Evolutionary conservation across 2,888 invertebrate species (phyloP).

Genomic region (Limenitis camilla): DNA sequence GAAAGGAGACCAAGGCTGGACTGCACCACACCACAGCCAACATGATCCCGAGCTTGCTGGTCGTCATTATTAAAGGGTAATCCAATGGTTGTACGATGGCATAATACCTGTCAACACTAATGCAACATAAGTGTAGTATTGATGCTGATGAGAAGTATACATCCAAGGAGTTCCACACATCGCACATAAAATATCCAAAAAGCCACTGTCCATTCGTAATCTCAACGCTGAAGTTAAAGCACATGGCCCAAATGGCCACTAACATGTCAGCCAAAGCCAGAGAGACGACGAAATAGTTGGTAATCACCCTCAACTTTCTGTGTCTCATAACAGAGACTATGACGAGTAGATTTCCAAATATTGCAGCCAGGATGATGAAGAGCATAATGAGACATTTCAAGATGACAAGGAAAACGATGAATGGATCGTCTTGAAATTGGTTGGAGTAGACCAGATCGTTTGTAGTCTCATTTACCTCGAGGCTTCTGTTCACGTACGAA

Average conservation of each 20-base stretch:
- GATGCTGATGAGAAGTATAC: conserved; percentile 96
- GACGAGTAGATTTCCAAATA: conserved; percentile 92
- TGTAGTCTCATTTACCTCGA: conserved; percentile 51
- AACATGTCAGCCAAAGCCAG: conserved; percentile 95
- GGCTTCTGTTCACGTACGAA: conserved; percentile 46
- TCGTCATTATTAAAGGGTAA: conserved; percentile 95
- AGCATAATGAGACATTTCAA: conserved; percentile 88
- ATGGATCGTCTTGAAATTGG: conserved; percentile 56
- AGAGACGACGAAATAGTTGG: conserved; percentile 97
- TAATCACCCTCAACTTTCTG: conserved; percentile 83
- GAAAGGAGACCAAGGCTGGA: conserved; percentile 92
- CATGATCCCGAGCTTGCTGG: conserved; percentile 85
- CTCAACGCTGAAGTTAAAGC: conserved; percentile 93
- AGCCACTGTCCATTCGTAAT: conserved; percentile 89
- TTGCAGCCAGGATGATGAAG: conserved; percentile 89
- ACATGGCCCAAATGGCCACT: conserved; percentile 95
- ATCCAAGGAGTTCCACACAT: conserved; percentile 96
- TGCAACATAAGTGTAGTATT: conserved; percentile 94
- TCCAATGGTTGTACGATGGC: conserved; percentile 95
- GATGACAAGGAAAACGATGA: conserved; percentile 76
- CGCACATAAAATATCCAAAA: conserved; percentile 93
- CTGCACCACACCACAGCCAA: conserved; percentile 93
- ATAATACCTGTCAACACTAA: conserved; percentile 90
- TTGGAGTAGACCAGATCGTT: conserved; percentile 55
- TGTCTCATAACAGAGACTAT: conserved; percentile 86